Evolutionary conservation across 2,113 vertebrate genomes (phyloP), one percentile per base, ranked within the genome.

Genomic region (Salvelinus fontinalis): DNA sequence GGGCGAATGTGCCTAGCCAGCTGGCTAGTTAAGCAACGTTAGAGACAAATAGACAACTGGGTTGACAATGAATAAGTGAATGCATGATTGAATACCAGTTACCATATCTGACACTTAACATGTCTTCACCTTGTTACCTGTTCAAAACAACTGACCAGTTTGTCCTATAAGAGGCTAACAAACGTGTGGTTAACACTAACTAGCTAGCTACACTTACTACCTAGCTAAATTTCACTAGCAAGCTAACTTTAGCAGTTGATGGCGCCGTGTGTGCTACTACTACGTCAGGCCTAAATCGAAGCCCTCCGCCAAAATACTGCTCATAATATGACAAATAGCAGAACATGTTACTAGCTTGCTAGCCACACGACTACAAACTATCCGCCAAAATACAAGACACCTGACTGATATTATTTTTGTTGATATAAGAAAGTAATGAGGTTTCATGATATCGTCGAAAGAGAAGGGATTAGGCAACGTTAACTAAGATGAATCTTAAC

Each of bases 271-370:
- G 69, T 67, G 76, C 75, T 69, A 2, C 73, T 34, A 64, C 51
- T 77, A 70, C 73, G 74, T 71, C 80, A 85, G 87, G 87, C 87
- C 87, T 75, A 34, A 62, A 59, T 75, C 77, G 66, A 78, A 82
- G 83, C 78, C 81, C 80, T 74, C 71, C 71, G 44, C 59, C 13
- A 22, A 44, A 62, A 62, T 11, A 62, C 59, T 11, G n/a, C n/a
- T 62, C 59, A 22, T 62, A 9, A 16, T 3, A 24, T 62, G 8
- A 13, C 59, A 62, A 9, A 22, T 62, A 3, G 1, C n/a, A 24
- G 0, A 24, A 62, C n/a, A 62, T 62, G 18, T 22, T 44, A 44
- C 39, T 44, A 2, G 39, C 9, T 44, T 5, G 6, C 1, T 62
- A 7, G 16, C 39, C 18, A 62, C 18, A 62, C 1, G 59, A 18